Percentiles rank a stretch among this genome's conserved stretches.
Conservation (phyloP, 2,113 vertebrate species). For the Psettodes erumei region DNA sequence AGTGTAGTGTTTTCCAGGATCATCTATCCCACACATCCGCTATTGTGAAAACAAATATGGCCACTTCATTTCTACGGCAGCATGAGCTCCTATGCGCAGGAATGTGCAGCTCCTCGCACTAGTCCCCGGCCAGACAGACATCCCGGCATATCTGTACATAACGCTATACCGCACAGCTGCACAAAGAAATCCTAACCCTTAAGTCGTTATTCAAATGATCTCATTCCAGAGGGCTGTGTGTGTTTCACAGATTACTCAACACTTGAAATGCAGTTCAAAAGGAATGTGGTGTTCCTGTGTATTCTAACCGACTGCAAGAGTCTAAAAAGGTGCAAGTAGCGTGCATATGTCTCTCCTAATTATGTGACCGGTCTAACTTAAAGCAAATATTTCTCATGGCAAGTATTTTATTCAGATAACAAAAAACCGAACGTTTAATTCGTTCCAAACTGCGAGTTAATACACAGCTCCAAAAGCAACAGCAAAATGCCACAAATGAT, state of each 20-base stretch:
- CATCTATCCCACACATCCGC: constrained; percentile 51
- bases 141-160: constrained; percentile 63
- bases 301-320: constrained; percentile 3
- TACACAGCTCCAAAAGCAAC: constrained; percentile 42
- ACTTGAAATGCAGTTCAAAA: constrained; percentile 14
- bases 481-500: constrained; percentile 32
- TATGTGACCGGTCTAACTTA: not conserved
- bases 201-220: constrained; percentile 68
- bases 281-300: not conserved
- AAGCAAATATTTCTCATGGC: not conserved
- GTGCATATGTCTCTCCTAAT: not conserved
- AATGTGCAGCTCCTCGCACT: constrained; percentile 64
- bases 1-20: constrained; percentile 60
- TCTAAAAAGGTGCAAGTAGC: constrained; percentile 26
- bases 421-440: not conserved
- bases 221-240: constrained; percentile 49
- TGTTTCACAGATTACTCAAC: constrained; percentile 49
- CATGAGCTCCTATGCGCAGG: constrained; percentile 63
- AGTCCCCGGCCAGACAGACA: constrained; percentile 56
- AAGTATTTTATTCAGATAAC: not conserved
- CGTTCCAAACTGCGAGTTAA: constrained; percentile 4
- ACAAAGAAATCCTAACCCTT: constrained; percentile 73
- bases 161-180: constrained; percentile 65
- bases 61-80: constrained; percentile 66
- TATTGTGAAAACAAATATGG: constrained; percentile 69